Conservation (phyloP, 2,888 invertebrate genomes). For the Epicampocera succincta region DNA sequence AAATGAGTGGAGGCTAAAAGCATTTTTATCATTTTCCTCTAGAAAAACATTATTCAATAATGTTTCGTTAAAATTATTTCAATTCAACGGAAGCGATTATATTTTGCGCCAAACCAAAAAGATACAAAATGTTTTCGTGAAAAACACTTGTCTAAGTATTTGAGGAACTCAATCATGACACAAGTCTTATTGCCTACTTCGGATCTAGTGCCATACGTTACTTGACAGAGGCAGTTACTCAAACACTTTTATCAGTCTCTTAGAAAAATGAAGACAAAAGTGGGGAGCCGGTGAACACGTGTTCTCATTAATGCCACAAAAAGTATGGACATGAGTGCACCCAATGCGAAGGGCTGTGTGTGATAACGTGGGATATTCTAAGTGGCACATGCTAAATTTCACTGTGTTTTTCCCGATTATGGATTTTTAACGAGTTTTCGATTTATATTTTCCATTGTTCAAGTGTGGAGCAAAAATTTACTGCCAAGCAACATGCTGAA, state of each 20-base stretch:
- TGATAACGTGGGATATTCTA: constrained; percentile 49
- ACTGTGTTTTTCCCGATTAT: constrained; percentile 76
- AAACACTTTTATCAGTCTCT: constrained; percentile 58
- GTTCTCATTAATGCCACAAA: constrained; percentile 30
- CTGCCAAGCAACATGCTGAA: constrained; percentile 57
- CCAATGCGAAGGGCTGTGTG: constrained; percentile 37
- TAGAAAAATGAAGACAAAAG: constrained; percentile 2
- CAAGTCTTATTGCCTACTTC: constrained; percentile 12
- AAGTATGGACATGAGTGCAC: constrained; percentile 4
- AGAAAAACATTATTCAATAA: constrained; percentile 30
- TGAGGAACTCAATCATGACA: constrained; percentile 55
- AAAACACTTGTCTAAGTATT: constrained; percentile 50
- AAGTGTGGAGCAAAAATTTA: constrained; percentile 57
- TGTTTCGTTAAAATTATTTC: neutral
- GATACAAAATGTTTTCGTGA: constrained; percentile 11
- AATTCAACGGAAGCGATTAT: constrained; percentile 55
- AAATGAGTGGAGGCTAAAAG: constrained; percentile 69
- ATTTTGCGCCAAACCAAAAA: constrained; percentile 51
- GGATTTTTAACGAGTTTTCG: constrained; percentile 82
- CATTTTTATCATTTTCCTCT: constrained; percentile 63
- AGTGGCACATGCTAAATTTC: constrained; percentile 70
- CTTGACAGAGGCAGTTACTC: constrained; percentile 65
- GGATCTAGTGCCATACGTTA: neutral
- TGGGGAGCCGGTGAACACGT: constrained; percentile 45
- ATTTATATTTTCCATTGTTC: constrained; percentile 74